Conservation (phyloP, 2,113 vertebrate species). For the Fregetta grallaria region DNA sequence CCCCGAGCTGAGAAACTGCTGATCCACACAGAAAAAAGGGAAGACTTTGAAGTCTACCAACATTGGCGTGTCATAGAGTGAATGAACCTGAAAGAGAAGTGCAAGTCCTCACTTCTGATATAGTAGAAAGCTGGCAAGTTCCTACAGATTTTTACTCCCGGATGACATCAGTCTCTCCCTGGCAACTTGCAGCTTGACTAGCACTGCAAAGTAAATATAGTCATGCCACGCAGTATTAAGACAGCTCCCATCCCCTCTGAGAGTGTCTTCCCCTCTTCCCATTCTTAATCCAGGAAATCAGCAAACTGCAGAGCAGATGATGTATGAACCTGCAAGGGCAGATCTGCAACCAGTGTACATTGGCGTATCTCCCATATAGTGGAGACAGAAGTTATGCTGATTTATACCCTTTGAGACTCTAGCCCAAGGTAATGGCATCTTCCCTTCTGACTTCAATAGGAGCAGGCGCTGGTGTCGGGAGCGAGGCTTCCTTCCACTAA, state of each 20-base stretch:
- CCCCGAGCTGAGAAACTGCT: conserved; percentile 13
- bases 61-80: not conserved
- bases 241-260: not conserved
- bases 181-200: conserved; percentile 22
- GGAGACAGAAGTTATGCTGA: not conserved
- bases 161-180: conserved; percentile 39
- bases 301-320: not conserved
- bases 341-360: not conserved
- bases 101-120: conserved; percentile 47
- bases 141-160: conserved; percentile 4
- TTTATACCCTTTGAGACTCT: not conserved
- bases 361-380: not conserved
- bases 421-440: not conserved
- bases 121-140: conserved; percentile 18
- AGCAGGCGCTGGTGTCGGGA: not conserved
- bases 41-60: conserved; percentile 21
- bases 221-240: not conserved
- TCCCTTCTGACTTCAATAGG: not conserved
- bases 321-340: not conserved
- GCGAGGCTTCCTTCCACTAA: not conserved
- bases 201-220: not conserved
- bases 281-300: not conserved
- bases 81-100: conserved; percentile 52
- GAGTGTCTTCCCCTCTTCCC: fast-evolving
- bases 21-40: not conserved